A percentile compares a stretch with the other conserved stretches of the same genome.
Conservation (phyloP, 2,888 invertebrate genomes). For the Schizaphis graminum region DNA sequence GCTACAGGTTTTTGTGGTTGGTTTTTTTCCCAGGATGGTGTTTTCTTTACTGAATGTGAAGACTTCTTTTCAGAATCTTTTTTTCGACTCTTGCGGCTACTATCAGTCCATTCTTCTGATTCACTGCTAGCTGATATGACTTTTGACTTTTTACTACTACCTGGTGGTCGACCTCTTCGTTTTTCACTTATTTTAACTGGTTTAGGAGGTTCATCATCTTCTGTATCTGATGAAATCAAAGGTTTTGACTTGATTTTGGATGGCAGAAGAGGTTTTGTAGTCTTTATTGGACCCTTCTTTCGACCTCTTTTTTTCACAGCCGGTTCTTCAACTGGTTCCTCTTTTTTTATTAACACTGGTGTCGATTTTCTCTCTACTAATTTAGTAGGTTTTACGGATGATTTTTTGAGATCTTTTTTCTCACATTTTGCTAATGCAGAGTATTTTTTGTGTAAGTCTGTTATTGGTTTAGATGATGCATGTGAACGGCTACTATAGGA, state of each 20-base stretch:
- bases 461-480: slow-evolving; percentile 47
- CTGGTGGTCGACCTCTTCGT: slow-evolving; percentile 60
- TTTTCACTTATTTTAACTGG: slow-evolving; percentile 56
- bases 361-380: neutral
- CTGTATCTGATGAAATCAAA: slow-evolving; percentile 49
- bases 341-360: neutral
- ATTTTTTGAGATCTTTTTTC: slow-evolving; percentile 57
- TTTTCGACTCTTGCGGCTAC: slow-evolving; percentile 41
- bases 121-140: slow-evolving; percentile 53
- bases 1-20: slow-evolving; percentile 56
- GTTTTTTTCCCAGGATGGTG: slow-evolving; percentile 59
- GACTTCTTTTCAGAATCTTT: slow-evolving; percentile 45
- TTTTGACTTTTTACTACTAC: slow-evolving; percentile 40
- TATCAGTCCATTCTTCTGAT: slow-evolving; percentile 61
- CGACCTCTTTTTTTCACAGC: slow-evolving; percentile 59
- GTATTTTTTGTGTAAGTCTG: slow-evolving; percentile 60
- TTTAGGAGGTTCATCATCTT: slow-evolving; percentile 63
- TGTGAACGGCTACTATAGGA: slow-evolving; percentile 58
- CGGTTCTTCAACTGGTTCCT: slow-evolving; percentile 43
- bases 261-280: slow-evolving; percentile 45
- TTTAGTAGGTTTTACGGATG: slow-evolving; percentile 42
- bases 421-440: slow-evolving; percentile 49
- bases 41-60: slow-evolving; percentile 58
- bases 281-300: slow-evolving; percentile 58
- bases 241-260: slow-evolving; percentile 60